phyloP scores from a whole-genome alignment of 2,113 vertebrate species.

The Sebastes fasciatus region DNA sequence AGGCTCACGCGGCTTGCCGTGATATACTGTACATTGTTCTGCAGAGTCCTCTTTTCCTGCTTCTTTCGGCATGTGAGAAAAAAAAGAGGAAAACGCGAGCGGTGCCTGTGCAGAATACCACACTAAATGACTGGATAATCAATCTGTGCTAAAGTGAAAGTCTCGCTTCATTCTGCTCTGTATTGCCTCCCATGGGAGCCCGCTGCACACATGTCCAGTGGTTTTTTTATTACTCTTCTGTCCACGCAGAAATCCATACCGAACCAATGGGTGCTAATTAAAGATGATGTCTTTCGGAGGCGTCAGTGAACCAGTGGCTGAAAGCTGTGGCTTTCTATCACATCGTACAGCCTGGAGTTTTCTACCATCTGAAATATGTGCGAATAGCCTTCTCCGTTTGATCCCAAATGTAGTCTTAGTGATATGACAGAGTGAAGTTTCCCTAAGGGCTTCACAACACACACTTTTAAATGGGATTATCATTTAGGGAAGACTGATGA shows the following conservation, averaged over 20 bases:
- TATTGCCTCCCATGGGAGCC: conserved; percentile 37
- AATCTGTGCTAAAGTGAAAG: conserved; percentile 46
- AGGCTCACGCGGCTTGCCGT: not conserved
- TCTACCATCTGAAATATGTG: conserved; percentile 33
- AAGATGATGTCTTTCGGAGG: conserved; percentile 49
- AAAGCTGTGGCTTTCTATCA: conserved; percentile 28
- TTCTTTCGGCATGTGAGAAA: not conserved
- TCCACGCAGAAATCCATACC: conserved; percentile 54
- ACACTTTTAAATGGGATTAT: conserved; percentile 51
- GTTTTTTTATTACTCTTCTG: conserved; percentile 51
- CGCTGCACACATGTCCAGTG: conserved; percentile 35
- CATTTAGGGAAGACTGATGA: conserved; percentile 72
- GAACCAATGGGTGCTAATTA: conserved; percentile 58
- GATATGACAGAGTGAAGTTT: conserved; percentile 21
- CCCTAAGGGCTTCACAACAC: conserved; percentile 26
- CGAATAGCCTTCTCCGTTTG: not conserved
- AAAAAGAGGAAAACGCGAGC: not conserved
- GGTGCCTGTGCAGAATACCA: conserved; percentile 1
- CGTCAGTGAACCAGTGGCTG: conserved; percentile 37
- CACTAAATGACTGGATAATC: conserved; percentile 59
- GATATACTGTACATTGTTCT: not conserved
- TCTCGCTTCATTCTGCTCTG: conserved; percentile 32
- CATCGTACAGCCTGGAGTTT: conserved; percentile 21
- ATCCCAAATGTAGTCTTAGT: conserved; percentile 24
- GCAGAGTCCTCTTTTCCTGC: not conserved